phyloP scores from a whole-genome alignment of 1,140 invertebrate genomes.

The Caerostris extrusa region DNA sequence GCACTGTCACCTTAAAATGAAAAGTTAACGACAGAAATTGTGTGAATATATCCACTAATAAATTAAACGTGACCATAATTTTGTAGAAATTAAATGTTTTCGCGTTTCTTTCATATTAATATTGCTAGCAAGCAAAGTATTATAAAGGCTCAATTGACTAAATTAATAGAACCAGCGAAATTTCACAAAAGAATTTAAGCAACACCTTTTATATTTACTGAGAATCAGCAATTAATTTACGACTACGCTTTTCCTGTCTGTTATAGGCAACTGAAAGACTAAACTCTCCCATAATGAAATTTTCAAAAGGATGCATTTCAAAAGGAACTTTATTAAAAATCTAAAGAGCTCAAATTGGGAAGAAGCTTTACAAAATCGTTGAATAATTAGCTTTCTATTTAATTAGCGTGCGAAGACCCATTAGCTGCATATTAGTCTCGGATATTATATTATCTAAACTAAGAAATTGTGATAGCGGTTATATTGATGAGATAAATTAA shows the following conservation, averaged over 20 bases:
- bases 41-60: too few relatives aligned
- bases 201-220: neutral
- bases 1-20: too few relatives aligned
- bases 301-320: slow-evolving; percentile 11
- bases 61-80: too few relatives aligned
- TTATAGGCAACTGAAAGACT: neutral
- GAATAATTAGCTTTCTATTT: slow-evolving; percentile 27
- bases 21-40: too few relatives aligned
- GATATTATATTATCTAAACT: neutral
- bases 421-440: slow-evolving; percentile 4
- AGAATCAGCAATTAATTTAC: slow-evolving; percentile 47
- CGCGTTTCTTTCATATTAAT: too few relatives aligned
- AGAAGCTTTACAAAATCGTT: slow-evolving; percentile 6
- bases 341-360: neutral
- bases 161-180: neutral
- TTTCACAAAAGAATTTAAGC: slow-evolving; percentile 29
- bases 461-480: neutral
- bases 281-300: neutral
- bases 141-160: too few relatives aligned
- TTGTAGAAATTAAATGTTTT: too few relatives aligned
- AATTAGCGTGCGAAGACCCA: slow-evolving; percentile 12
- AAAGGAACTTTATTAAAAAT: slow-evolving; percentile 19
- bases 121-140: too few relatives aligned
- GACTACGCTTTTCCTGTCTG: neutral
- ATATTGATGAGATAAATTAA: neutral